Evolutionary conservation across 2,113 vertebrate species (phyloP).

Genomic region (Bambusicola thoracicus): DNA sequence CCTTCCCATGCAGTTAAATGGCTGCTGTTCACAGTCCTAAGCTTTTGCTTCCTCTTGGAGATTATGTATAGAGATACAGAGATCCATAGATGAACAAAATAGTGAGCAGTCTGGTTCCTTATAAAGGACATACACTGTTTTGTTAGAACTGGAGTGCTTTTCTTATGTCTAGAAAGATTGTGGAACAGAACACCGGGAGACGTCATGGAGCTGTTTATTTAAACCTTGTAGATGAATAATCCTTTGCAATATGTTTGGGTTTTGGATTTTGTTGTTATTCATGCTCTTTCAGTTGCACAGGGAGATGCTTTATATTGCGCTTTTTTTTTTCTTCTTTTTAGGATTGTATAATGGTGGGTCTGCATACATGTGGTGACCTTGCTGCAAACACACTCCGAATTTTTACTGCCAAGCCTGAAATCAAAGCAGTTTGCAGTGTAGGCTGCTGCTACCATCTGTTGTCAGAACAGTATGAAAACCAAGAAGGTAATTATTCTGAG

Average conservation of each 20-base stretch:
- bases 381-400: conserved; percentile 86
- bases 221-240: background rate
- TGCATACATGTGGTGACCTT: conserved; percentile 97
- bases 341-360: conserved; percentile 92
- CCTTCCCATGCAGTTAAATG: background rate
- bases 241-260: background rate
- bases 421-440: conserved; percentile 92
- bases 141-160: background rate
- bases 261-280: background rate
- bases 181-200: background rate
- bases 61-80: background rate
- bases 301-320: background rate
- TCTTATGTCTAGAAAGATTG: background rate
- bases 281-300: background rate
- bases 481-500: conserved; percentile 72
- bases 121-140: background rate
- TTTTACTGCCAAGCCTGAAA: conserved; percentile 88
- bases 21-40: background rate
- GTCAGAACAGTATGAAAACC: conserved; percentile 90
- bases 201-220: background rate
- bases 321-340: conserved; percentile 53
- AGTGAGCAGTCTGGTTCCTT: background rate
- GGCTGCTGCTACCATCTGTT: conserved; percentile 96
- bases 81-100: background rate
- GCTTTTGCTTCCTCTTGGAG: background rate